Base-by-base conservation (phyloP, 2,888 invertebrate genomes). In the Eupithecia insigniata region DNA sequence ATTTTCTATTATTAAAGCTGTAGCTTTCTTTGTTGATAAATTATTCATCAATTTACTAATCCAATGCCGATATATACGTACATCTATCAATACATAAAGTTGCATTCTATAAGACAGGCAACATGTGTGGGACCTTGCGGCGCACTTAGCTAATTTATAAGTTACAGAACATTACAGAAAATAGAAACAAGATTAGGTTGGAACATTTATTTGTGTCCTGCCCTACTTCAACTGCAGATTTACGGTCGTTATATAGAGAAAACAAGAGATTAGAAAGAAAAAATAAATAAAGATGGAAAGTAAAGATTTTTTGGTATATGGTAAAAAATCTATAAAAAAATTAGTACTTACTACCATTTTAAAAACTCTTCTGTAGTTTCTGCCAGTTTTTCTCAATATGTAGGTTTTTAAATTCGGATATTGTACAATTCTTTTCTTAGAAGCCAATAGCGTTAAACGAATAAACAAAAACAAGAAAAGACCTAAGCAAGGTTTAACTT, bases 151-250 rank as follows among this genome's bases (percentile, higher is more conserved):
- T 34, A 62, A 62, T 34, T 62, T 62, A 62, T 62, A 34, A 32
- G 32, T 34, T n/a, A 32, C 61, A 34, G 18, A 32, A 62, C 32
- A 30, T 32, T 62, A 82, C 80, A 81, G 76, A 70, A 72, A 74
- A 69, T 70, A 75, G 78, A 78, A 79, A 81, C 81, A 76, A 80
- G 79, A 82, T 79, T 80, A 76, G 79, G 46, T 80, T 80, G 74
- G 72, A 69, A 75, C 75, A 84, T 84, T 81, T 83, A 83, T 84
- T 83, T 80, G 78, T 6, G 58, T 28, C 14, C 58, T 0, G 16
- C 16, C 14, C 58, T 0, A 6, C 16, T 58, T 58, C 6, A 58
- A 58, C 26, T 58, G 28, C 26, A 58, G 8, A 30, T 12, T 8
- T 46, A 51, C 22, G 22, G 3, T 2, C 46, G 43, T 18, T 5